A percentile compares a stretch with the other conserved stretches of the same genome.
Evolutionary conservation across 2,113 vertebrate species (phyloP).

Genomic region (Rousettus leschenaultii): DNA sequence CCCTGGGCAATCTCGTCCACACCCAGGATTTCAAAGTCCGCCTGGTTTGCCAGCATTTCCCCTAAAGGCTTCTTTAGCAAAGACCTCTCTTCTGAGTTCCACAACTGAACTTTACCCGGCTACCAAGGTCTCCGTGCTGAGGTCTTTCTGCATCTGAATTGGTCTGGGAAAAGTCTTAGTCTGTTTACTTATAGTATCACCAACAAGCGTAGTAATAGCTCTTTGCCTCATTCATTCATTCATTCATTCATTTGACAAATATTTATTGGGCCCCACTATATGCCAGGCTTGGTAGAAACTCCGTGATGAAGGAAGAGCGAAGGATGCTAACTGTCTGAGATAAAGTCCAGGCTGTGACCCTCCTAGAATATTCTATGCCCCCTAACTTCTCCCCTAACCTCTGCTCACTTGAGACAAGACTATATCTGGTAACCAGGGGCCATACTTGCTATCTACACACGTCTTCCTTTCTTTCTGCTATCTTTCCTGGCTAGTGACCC

Average conservation of each 20-base stretch:
- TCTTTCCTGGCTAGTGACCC: neutral
- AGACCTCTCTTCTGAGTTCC: neutral
- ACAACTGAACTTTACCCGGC: neutral
- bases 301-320: neutral
- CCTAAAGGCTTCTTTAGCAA: neutral
- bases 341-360: neutral
- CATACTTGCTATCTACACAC: neutral
- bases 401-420: neutral
- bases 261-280: neutral
- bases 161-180: neutral
- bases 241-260: neutral
- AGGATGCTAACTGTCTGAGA: neutral
- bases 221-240: neutral
- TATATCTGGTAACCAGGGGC: neutral
- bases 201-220: neutral
- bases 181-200: neutral
- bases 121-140: neutral
- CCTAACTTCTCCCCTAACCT: neutral
- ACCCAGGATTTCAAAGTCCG: rapidly evolving
- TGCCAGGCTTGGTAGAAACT: neutral
- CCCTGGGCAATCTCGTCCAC: neutral
- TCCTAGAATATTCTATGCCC: neutral
- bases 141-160: neutral
- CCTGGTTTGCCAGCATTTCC: neutral
- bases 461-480: neutral